phyloP scores from a whole-genome alignment of 2,797 vertebrate genomes.

The Morelia viridis region DNA sequence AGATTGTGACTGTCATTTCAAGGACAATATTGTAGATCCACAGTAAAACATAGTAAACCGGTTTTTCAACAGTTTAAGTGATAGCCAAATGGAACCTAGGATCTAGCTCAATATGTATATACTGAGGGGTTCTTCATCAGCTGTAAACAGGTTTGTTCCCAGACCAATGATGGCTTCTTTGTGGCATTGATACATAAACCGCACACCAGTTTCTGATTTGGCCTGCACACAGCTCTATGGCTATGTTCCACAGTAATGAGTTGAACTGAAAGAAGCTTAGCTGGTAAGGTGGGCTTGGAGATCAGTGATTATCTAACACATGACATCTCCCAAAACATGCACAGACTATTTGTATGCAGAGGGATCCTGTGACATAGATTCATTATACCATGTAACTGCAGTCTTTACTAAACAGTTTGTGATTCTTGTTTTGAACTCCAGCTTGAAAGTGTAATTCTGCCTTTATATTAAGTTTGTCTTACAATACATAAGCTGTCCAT shows the following conservation, averaged over 20 bases:
- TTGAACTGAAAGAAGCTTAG: not conserved
- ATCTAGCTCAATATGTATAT: too few species aligned
- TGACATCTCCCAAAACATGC: not conserved
- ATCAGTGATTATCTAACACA: not conserved
- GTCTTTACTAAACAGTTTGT: not conserved
- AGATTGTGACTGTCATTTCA: not conserved
- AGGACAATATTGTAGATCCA: not conserved
- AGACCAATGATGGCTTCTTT: not conserved
- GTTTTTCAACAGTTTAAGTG: not conserved
- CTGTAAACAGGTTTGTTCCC: not conserved
- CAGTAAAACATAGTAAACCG: not conserved
- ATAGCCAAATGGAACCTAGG: not conserved
- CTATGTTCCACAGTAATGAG: not conserved
- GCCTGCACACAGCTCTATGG: not conserved
- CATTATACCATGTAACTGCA: not conserved
- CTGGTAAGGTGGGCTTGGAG: not conserved
- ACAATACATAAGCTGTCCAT: not conserved
- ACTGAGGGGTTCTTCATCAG: not conserved
- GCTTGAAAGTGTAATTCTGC: not conserved
- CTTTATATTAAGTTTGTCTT: conserved; percentile 9
- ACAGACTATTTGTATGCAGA: not conserved
- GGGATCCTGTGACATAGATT: not conserved
- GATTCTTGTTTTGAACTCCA: not conserved
- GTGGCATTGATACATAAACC: not conserved
- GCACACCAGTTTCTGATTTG: not conserved